phyloP scores from a whole-genome alignment of 2,888 invertebrate genomes.

The Alviniconcha strummeri region DNA sequence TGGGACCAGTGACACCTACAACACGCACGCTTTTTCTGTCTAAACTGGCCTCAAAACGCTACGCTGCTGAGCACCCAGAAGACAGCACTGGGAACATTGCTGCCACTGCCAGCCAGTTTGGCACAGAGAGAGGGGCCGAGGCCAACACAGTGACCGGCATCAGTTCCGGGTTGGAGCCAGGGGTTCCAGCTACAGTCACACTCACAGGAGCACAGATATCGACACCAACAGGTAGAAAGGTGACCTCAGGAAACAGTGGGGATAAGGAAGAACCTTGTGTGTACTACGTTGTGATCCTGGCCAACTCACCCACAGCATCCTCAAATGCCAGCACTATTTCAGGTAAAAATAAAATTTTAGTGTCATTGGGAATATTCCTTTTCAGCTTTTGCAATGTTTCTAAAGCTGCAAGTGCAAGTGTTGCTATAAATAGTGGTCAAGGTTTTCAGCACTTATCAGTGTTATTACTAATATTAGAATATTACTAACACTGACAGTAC shows the following conservation, averaged over 20 bases:
- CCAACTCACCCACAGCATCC: neutral
- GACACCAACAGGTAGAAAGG: neutral
- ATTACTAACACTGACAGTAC: no score
- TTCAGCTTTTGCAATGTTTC: no score
- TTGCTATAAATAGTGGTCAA: no score
- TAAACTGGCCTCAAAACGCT: constrained; percentile 51
- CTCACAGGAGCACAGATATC: neutral
- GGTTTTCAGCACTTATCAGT: no score
- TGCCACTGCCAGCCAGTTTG: neutral
- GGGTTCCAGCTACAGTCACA: neutral
- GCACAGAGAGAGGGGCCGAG: neutral
- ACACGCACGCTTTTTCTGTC: constrained; percentile 52
- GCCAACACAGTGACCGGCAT: neutral
- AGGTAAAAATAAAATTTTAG: neutral
- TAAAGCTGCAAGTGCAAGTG: no score
- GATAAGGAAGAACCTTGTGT: neutral
- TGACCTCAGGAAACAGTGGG: neutral
- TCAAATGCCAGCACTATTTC: neutral
- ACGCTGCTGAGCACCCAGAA: constrained; percentile 22
- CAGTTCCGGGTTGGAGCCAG: no score
- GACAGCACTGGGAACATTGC: neutral
- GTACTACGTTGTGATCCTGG: constrained; percentile 17
- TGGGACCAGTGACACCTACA: constrained; percentile 56
- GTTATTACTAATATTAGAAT: no score
- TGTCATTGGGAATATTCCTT: neutral